A percentile compares a stretch with the other conserved stretches of the same genome.
These are phyloP conservation scores for Triplophysa rosa DNA, from an alignment of 2,113 vertebrate species.

Conservation along the genomic window DNA sequence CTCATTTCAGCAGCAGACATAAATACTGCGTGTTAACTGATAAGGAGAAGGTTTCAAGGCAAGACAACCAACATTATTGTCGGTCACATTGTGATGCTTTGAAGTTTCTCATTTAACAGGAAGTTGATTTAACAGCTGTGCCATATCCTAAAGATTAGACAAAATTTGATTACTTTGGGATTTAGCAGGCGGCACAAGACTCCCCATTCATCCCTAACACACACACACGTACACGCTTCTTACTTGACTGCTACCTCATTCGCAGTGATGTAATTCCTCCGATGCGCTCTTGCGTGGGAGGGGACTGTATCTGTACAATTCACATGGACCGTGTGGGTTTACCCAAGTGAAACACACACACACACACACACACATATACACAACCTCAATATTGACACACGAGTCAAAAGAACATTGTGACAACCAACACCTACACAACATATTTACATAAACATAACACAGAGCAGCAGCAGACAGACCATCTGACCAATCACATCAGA, in stretches of 20 bases:
- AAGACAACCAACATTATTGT: not conserved
- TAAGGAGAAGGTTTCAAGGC: not conserved
- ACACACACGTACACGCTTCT: not conserved
- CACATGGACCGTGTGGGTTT: conserved; percentile 37
- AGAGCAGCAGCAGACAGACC: not conserved
- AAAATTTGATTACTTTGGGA: conserved; percentile 26
- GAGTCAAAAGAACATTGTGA: conserved; percentile 26
- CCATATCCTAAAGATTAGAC: conserved; percentile 19
- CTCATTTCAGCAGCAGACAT: conserved; percentile 23
- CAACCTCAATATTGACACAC: not conserved
- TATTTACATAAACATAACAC: conserved; percentile 34
- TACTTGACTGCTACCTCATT: not conserved
- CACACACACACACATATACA: not conserved
- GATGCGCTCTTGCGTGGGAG: conserved; percentile 27
- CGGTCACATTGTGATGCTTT: not conserved
- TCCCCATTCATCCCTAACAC: not conserved
- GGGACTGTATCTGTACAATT: conserved; percentile 16
- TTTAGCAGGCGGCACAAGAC: conserved; percentile 3
- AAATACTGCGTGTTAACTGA: not conserved
- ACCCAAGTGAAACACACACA: conserved; percentile 1
- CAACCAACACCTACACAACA: conserved; percentile 30
- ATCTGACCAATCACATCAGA: no score
- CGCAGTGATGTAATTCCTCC: conserved; percentile 13
- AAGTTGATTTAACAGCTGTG: conserved; percentile 12
- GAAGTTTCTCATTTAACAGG: conserved; percentile 24